Evolutionary conservation across 2,113 vertebrate species (phyloP), one percentile per base, ranked within the genome.

Genomic region (Anarrhichthys ocellatus): DNA sequence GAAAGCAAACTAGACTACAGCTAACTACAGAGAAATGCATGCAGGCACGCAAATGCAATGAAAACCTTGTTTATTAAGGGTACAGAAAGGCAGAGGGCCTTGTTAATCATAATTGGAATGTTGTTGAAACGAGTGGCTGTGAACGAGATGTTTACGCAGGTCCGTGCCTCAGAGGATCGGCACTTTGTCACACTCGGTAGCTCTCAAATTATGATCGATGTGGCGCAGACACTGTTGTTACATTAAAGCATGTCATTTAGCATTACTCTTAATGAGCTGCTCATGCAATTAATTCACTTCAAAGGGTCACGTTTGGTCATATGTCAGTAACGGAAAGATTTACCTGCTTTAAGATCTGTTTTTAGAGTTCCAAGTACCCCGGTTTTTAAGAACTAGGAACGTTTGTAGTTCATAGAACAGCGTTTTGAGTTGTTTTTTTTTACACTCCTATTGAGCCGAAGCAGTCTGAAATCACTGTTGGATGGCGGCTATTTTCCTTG

Each of bases 131-230:
- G 70, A 78, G 75, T 73, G 72, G 58, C 46, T 73, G 62, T 67
- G 80, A 32, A 32, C 32, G 32, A 2, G 76, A 71, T 83, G 72
- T 69, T 77, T 78, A 68, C 87, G 85, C 81, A 85, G 72, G 74
- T 64, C 83, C 87, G 68, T 67, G 77, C 76, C 87, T 90, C 22
- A 1, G 59, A 81, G 64, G 68, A 65, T 2, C 36, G 73, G 63
- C 70, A 82, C 88, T 86, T 81, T 62, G 82, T 90, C 89, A 81
- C 87, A 85, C 83, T 68, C 78, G 34, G 34, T 78, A 22, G 80
- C 82, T 89, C 83, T 85, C 73, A 88, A 88, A 90, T 86, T 73
- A 89, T 90, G 91, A 94, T 92, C 69, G 92, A 94, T 94, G 92
- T 87, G 73, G 63, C 84, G 62, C 71, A 34, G 82, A 88, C 70